phyloP scores from a whole-genome alignment of 2,797 vertebrate species.

The Lagorchestes hirsutus region DNA sequence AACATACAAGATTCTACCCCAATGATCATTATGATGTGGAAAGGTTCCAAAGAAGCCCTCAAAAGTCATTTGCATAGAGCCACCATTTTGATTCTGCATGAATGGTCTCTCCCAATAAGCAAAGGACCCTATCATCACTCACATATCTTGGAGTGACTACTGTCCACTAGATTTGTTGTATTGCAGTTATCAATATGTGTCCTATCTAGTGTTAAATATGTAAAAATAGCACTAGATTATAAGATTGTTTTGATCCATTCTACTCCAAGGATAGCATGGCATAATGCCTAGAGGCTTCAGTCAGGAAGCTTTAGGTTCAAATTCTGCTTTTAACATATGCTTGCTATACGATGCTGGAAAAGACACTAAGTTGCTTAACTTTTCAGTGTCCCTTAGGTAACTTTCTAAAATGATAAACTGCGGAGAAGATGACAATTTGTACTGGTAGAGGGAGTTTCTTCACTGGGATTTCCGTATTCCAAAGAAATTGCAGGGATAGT shows the following conservation, averaged over 20 bases:
- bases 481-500: neutral
- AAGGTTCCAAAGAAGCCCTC: conserved; percentile 35
- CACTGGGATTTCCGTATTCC: neutral
- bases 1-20: conserved; percentile 32
- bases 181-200: no score
- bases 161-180: neutral
- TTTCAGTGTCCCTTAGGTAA: neutral
- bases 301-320: neutral
- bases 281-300: neutral
- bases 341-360: neutral
- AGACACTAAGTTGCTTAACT: neutral
- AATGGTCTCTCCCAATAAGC: conserved; percentile 30
- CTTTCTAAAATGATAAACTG: neutral
- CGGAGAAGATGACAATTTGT: neutral
- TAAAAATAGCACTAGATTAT: neutral
- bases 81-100: neutral
- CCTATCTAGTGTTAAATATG: no score
- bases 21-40: conserved; percentile 25
- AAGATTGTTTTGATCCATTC: neutral
- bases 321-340: neutral
- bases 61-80: conserved; percentile 28
- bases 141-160: conserved; percentile 15
- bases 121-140: neutral
- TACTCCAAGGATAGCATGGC: neutral
- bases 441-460: neutral